These are phyloP conservation scores for Ennomos fuscantarius DNA, from an alignment of 2,888 invertebrate species.

Conservation along the genomic window DNA sequence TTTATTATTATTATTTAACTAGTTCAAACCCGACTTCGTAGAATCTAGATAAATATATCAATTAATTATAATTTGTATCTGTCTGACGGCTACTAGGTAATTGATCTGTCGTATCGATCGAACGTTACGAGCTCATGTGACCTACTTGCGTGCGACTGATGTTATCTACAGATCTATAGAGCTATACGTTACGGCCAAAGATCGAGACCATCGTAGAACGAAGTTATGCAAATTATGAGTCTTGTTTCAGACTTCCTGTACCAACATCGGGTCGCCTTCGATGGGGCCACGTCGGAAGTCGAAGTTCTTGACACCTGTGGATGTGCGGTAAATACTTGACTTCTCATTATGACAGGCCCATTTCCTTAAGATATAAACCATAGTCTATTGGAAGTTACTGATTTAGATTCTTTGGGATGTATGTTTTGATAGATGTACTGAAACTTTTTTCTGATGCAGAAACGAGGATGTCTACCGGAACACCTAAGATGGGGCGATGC, in stretches of 20 bases:
- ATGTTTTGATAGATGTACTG: constrained; percentile 3
- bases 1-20: background rate
- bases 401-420: no score
- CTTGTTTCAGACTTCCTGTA: constrained; percentile 89
- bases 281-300: constrained; percentile 90
- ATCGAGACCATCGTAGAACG: constrained; percentile 40
- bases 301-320: constrained; percentile 92
- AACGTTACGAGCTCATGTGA: constrained; percentile 53
- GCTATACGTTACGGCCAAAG: constrained; percentile 46
- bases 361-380: no score
- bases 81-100: constrained; percentile 44
- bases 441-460: constrained; percentile 66
- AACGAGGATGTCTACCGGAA: constrained; percentile 90
- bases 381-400: no score
- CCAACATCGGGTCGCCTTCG: constrained; percentile 90
- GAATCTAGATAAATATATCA: constrained; percentile 34
- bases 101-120: constrained; percentile 51
- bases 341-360: background rate
- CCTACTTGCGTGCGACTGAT: constrained; percentile 64
- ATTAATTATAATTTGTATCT: constrained; percentile 40
- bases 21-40: constrained; percentile 18
- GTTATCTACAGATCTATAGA: constrained; percentile 59
- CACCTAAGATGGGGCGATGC: constrained; percentile 94
- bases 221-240: constrained; percentile 27
- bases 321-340: constrained; percentile 87